Conservation (phyloP, 2,797 vertebrate genomes). For the Labeo calbasu region DNA sequence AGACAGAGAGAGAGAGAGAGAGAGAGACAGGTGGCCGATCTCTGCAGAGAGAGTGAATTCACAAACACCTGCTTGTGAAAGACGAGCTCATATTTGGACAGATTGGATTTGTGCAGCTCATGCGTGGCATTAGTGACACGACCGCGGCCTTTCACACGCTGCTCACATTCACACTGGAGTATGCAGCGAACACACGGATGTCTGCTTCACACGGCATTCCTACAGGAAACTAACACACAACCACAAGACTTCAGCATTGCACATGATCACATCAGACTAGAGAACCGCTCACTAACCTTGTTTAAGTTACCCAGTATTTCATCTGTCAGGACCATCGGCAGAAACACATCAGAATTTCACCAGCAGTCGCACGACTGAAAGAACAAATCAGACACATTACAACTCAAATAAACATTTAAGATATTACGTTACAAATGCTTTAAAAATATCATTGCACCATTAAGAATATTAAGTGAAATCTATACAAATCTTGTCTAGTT, state of each 20-base stretch:
- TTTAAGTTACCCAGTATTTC: not conserved
- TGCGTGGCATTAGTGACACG: constrained; percentile 50
- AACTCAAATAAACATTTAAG: not conserved
- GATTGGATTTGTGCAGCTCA: constrained; percentile 73
- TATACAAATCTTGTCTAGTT: not conserved
- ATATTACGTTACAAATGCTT: not conserved
- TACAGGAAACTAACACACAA: not conserved
- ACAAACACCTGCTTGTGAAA: constrained; percentile 86
- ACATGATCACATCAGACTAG: not conserved
- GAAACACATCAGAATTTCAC: not conserved
- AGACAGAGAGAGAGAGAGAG: constrained; percentile 3
- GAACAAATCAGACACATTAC: not conserved
- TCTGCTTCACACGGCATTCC: not conserved
- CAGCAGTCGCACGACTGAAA: not conserved
- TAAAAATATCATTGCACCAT: not conserved
- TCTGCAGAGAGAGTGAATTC: constrained; percentile 55
- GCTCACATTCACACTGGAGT: constrained; percentile 59
- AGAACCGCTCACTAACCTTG: not conserved
- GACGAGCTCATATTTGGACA: constrained; percentile 80
- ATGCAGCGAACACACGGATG: constrained; percentile 5
- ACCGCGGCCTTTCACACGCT: constrained; percentile 58
- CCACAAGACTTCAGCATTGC: not conserved
- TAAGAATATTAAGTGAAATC: no score
- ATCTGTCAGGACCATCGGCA: not conserved
- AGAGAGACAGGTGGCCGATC: constrained; percentile 69